Evolutionary conservation across 2,797 vertebrate species (phyloP), one percentile per base, ranked within the genome.

Genomic region (Enteromius paludinosus): DNA sequence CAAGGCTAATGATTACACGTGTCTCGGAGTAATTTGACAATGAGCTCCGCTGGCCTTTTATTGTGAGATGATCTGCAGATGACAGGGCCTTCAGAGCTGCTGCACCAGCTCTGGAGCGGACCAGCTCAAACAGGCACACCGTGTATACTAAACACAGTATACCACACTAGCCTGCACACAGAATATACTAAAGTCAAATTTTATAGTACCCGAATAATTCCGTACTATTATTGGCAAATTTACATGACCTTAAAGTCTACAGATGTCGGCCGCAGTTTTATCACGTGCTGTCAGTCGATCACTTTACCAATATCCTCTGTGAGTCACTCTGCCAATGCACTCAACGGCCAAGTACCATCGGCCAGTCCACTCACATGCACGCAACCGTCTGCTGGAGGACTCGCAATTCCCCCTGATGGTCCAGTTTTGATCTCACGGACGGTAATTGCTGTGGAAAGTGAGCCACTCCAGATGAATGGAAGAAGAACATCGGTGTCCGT

Each of bases 381-480:
- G 41, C 61, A 78, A 28, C 66, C 15, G 45, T 82, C 79, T 72
- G 69, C 15, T 20, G 6, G 70, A 76, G 71, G 65, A 68, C 80
- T 65, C 56, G 77, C 88, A 86, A 86, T 90, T 92, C 89, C 87
- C 90, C 91, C 90, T 91, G 86, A 90, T 88, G 90, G 88, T 92
- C 90, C 91, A 90, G 94, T 93, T 94, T 92, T 93, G 91, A 94
- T 94, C 91, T 93, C 92, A 91, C 89, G 91, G 91, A 91, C 14
- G 64, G 90, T 95, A 95, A 95, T 95, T 95, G 92, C 91, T 91
- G 89, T 87, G 88, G 74, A 87, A 86, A 86, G 94, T 94, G 94
- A 94, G 91, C 91, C 94, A 95, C 94, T 95, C 92, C 92, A 94
- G 90, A 95, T 94, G 93, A 94, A 94, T 94, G 87, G 89, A 93